phyloP scores from a whole-genome alignment of 2,888 invertebrate genomes.

The Yponomeuta malinellus region DNA sequence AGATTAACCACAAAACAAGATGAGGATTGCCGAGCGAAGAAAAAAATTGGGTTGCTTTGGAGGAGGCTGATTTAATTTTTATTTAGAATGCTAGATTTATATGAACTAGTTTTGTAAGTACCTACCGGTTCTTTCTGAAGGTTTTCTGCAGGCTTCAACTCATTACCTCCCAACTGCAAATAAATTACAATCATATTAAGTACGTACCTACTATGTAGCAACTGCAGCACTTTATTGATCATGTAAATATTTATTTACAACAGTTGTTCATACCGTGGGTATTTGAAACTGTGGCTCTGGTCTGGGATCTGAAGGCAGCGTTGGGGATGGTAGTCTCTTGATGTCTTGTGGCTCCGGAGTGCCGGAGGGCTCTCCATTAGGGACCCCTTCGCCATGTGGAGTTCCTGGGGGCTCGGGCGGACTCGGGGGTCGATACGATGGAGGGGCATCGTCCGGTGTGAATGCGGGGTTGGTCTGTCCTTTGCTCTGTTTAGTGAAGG shows the following conservation, averaged over 20 bases:
- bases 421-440: background rate
- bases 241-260: no score
- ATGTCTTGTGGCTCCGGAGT: background rate
- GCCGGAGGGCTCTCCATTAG: background rate
- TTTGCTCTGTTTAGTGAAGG: constrained; percentile 2
- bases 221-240: no score
- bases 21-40: no score
- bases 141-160: background rate
- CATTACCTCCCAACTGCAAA: constrained; percentile 20
- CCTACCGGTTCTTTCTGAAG: background rate
- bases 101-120: background rate
- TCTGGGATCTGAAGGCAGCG: background rate
- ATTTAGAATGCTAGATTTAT: no score
- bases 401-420: background rate
- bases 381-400: no score
- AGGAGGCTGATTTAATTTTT: no score
- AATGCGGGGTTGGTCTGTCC: constrained; percentile 8
- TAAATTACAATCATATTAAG: constrained; percentile 15
- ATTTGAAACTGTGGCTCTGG: background rate
- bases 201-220: background rate
- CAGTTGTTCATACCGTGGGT: background rate
- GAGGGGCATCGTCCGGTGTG: background rate
- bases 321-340: background rate
- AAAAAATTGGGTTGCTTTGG: no score
- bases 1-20: no score